Conservation (phyloP, 2,113 vertebrate genomes). For the Bos javanicus region DNA sequence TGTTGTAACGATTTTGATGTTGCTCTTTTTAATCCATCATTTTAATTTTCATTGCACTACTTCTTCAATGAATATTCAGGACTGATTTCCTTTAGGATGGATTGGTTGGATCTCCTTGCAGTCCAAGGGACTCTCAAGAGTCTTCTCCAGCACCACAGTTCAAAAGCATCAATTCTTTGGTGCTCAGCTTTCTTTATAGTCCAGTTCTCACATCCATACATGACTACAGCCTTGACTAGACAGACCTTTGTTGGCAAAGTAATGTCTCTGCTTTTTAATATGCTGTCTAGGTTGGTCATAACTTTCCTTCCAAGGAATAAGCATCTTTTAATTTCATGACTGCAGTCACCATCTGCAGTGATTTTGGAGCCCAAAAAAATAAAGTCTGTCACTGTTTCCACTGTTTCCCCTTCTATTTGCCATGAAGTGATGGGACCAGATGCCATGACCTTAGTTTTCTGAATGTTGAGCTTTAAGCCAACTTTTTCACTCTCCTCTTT, state of each 20-base stretch:
- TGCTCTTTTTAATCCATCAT: background rate
- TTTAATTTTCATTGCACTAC: background rate
- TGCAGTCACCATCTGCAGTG: background rate
- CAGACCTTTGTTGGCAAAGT: background rate
- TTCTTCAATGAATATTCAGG: background rate
- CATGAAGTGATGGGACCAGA: background rate
- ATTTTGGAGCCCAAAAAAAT: background rate
- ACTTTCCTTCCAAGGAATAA: background rate
- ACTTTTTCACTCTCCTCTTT: background rate
- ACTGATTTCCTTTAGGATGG: background rate
- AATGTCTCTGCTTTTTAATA: background rate
- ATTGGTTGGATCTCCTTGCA: background rate
- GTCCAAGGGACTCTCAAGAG: background rate
- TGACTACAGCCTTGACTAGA: background rate
- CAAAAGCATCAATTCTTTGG: background rate
- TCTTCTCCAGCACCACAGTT: background rate
- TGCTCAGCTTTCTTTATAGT: background rate
- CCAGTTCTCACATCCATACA: background rate
- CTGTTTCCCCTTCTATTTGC: background rate
- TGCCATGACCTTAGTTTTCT: background rate
- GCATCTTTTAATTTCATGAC: background rate
- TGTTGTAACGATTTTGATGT: background rate
- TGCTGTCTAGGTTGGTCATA: background rate
- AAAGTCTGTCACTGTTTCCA: background rate
- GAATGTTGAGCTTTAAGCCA: background rate